Conservation (phyloP, 1,140 invertebrate species). For the Ladona fulva region DNA sequence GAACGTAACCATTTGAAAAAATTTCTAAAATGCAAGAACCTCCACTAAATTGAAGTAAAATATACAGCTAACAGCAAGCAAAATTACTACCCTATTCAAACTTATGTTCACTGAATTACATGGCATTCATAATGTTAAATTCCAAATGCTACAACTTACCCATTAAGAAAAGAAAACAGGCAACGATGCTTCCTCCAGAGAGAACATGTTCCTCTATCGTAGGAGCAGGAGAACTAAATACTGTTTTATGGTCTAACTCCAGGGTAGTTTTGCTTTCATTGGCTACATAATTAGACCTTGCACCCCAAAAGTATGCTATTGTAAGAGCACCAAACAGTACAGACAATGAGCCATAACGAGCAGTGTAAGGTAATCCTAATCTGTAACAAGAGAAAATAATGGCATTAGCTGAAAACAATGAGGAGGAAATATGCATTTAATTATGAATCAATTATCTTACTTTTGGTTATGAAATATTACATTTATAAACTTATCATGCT, state of each 20-base stretch:
- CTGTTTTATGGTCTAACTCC: background rate
- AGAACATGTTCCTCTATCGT: conserved; percentile 12
- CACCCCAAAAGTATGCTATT: conserved; percentile 14
- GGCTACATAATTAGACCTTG: conserved; percentile 17
- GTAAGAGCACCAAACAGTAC: conserved; percentile 22
- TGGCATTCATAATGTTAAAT: too few relatives aligned
- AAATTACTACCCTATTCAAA: too few relatives aligned
- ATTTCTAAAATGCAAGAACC: too few relatives aligned
- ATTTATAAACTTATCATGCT: too few relatives aligned
- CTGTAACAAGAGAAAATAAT: conserved; percentile 17
- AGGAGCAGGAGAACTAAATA: background rate
- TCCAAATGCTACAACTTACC: conserved; percentile 19
- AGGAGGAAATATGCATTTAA: too few relatives aligned
- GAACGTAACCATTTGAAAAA: too few relatives aligned
- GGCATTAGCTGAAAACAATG: too few relatives aligned
- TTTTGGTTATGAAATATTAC: too few relatives aligned
- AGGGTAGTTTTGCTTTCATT: conserved; percentile 1
- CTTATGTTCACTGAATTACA: too few relatives aligned
- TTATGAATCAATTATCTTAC: too few relatives aligned
- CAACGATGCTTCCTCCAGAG: conserved; percentile 21
- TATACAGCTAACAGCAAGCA: too few relatives aligned
- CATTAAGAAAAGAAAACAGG: conserved; percentile 24
- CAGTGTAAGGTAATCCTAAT: conserved; percentile 23
- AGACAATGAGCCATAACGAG: conserved; percentile 24
- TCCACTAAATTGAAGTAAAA: too few relatives aligned